These are phyloP conservation scores for Cynocephalus volans DNA, from an alignment of 2,113 vertebrate genomes.

Conservation along the genomic window DNA sequence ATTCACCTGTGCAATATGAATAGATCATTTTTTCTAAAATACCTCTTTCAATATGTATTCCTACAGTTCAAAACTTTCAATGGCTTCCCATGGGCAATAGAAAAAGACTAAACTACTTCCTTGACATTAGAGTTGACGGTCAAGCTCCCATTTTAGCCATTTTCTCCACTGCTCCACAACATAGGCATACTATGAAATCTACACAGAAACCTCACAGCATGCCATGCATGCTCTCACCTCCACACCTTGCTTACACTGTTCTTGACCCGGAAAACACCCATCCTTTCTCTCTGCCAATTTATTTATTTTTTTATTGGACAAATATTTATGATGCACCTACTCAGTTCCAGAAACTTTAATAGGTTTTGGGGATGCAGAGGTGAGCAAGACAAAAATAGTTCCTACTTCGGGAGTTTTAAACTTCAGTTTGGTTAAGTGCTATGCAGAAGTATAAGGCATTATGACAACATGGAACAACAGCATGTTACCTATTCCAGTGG, in stretches of 20 bases:
- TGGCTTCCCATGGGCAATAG: background rate
- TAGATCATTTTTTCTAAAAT: slow-evolving; percentile 41
- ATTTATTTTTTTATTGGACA: background rate
- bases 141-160: background rate
- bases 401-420: background rate
- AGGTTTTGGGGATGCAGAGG: background rate
- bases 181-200: background rate
- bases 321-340: background rate
- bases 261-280: background rate
- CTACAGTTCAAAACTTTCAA: background rate
- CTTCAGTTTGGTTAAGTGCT: background rate
- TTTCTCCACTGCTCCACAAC: background rate
- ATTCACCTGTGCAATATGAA: background rate
- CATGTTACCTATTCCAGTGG: background rate
- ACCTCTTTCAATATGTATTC: background rate
- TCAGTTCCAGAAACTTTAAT: background rate
- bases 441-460: background rate
- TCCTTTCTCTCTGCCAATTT: background rate
- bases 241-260: background rate
- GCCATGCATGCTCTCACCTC: background rate
- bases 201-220: background rate
- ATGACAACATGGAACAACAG: background rate
- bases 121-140: background rate
- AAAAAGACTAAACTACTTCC: background rate
- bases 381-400: background rate